A percentile compares a stretch with the other conserved stretches of the same genome.
Evolutionary conservation across 1,140 invertebrate species (phyloP).

Genomic region (Nephotettix cincticeps): DNA sequence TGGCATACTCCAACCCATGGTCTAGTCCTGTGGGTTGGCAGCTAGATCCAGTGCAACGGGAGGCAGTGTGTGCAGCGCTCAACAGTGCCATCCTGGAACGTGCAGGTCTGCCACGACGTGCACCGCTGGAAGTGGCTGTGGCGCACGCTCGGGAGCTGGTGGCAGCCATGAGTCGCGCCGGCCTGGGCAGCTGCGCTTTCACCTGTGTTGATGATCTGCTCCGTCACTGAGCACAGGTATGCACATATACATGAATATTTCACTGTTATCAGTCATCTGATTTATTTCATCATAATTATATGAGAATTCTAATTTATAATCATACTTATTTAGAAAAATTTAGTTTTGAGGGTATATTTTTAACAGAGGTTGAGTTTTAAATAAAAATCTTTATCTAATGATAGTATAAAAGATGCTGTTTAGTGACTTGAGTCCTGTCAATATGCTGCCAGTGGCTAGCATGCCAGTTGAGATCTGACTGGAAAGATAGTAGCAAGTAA

Average conservation of each 20-base stretch:
- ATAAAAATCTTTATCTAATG: no score
- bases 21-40: conserved; percentile 94
- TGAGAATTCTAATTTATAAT: no score
- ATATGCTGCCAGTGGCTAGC: no score
- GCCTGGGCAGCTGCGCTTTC: conserved; percentile 93
- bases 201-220: conserved; percentile 66
- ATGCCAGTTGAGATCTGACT: no score
- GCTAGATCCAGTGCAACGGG: conserved; percentile 86
- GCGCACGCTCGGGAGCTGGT: conserved; percentile 88
- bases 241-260: not conserved
- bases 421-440: no score
- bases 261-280: no score
- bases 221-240: conserved; percentile 12
- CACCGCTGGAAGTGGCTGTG: conserved; percentile 88
- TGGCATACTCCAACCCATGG: conserved; percentile 98
- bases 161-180: conserved; percentile 83
- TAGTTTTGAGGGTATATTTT: no score
- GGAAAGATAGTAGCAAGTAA: no score
- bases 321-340: no score
- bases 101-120: conserved; percentile 69
- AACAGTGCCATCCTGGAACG: conserved; percentile 88
- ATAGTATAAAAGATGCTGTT: no score
- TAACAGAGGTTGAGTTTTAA: no score
- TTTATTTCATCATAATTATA: no score
- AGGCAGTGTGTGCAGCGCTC: conserved; percentile 90